A percentile compares a stretch with the other conserved stretches of the same genome.
Evolutionary conservation across 2,888 invertebrate species (phyloP).

Genomic region (Eumacrocentrus americanus): DNA sequence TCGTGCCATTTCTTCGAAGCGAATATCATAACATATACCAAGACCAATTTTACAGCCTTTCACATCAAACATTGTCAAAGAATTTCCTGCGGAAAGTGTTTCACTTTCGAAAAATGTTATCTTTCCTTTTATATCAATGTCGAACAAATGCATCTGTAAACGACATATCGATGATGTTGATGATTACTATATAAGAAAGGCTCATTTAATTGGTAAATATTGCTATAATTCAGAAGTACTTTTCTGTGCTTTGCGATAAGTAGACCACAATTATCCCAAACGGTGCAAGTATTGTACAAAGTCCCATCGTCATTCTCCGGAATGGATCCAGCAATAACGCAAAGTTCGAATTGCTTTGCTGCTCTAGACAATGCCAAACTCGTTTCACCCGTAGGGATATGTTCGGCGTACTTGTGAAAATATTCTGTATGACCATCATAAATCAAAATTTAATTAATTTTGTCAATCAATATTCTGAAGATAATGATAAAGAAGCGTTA

Average conservation of each 20-base stretch:
- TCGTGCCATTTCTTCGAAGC: slow-evolving; percentile 88
- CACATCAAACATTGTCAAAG: slow-evolving; percentile 75
- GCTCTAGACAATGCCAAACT: slow-evolving; percentile 72
- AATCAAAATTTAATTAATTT: neutral
- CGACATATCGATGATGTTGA: too few species aligned
- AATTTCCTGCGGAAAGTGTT: slow-evolving; percentile 76
- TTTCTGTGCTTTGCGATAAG: slow-evolving; percentile 84
- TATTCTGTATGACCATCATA: slow-evolving; percentile 63
- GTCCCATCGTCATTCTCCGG: slow-evolving; percentile 75
- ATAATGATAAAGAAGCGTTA: slow-evolving; percentile 16
- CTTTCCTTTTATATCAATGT: slow-evolving; percentile 92
- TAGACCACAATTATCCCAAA: slow-evolving; percentile 80
- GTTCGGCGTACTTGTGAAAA: slow-evolving; percentile 86
- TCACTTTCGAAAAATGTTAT: slow-evolving; percentile 94
- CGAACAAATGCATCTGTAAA: slow-evolving; percentile 87
- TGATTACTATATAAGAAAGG: too few species aligned
- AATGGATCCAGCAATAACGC: slow-evolving; percentile 88
- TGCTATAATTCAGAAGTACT: too few species aligned
- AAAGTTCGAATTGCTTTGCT: slow-evolving; percentile 78
- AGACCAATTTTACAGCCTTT: slow-evolving; percentile 80
- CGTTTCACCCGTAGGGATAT: slow-evolving; percentile 80
- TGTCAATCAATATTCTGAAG: neutral
- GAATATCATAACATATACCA: slow-evolving; percentile 93
- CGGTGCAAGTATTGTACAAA: slow-evolving; percentile 86
- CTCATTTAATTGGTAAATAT: too few species aligned